Evolutionary conservation across 2,888 invertebrate species (phyloP).

Genomic region (Dichetophora obliterata): DNA sequence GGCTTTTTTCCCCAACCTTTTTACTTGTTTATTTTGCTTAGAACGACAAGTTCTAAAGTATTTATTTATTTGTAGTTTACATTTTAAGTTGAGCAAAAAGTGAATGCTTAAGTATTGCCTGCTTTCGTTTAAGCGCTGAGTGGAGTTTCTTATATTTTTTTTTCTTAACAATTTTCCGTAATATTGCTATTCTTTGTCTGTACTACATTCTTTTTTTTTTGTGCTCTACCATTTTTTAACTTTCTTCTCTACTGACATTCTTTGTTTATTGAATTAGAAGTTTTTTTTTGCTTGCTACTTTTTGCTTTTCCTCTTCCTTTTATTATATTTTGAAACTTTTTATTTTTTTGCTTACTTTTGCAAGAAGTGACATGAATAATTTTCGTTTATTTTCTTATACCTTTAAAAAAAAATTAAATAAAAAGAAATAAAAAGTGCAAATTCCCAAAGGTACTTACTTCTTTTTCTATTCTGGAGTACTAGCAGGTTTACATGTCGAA

Average conservation of each 20-base stretch:
- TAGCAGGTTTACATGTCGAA: no score
- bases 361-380: slow-evolving; percentile 11
- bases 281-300: not conserved
- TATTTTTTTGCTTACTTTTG: not conserved
- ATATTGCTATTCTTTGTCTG: not conserved
- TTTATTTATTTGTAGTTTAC: slow-evolving; percentile 15
- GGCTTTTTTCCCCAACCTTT: not conserved
- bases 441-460: not conserved
- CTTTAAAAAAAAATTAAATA: not conserved
- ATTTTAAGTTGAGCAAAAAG: not conserved
- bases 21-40: not conserved
- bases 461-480: not conserved
- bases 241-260: not conserved
- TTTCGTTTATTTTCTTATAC: not conserved
- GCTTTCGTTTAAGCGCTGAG: not conserved
- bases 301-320: not conserved
- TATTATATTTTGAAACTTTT: not conserved
- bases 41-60: slow-evolving; percentile 8
- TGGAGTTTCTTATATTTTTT: not conserved
- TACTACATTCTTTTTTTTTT: not conserved
- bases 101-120: not conserved
- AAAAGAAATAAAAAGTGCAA: not conserved
- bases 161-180: not conserved
- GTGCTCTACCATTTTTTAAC: not conserved
- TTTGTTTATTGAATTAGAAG: not conserved